A percentile compares a stretch with the other conserved stretches of the same genome.
phyloP scores from a whole-genome alignment of 2,888 invertebrate species.

The Meganola albula region DNA sequence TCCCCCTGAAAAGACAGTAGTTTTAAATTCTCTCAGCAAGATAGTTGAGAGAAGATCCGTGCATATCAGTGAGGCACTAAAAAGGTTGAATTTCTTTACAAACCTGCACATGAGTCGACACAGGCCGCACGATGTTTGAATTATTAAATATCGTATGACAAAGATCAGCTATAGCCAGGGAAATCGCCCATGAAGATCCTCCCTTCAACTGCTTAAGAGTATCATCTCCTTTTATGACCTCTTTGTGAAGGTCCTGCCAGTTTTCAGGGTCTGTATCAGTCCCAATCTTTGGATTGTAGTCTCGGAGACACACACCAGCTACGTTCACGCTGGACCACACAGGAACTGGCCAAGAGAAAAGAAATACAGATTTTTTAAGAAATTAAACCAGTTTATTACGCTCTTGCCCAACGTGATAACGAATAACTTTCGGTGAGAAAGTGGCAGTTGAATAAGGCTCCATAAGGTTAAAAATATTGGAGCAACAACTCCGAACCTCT shows the following conservation, averaged over 20 bases:
- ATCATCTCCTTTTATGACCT: conserved; percentile 15
- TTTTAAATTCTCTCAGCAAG: too few species aligned
- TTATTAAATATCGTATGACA: conserved; percentile 77
- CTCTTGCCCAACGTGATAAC: too few species aligned
- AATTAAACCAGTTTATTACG: too few species aligned
- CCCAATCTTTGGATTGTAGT: conserved; percentile 81
- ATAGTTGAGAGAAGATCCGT: too few species aligned
- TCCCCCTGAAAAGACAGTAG: conserved; percentile 24
- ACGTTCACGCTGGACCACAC: conserved; percentile 82
- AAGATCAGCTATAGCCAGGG: conserved; percentile 81
- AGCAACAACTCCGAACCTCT: too few species aligned
- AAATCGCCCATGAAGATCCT: conserved; percentile 89
- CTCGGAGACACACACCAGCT: conserved; percentile 80
- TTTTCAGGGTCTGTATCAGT: conserved; percentile 82
- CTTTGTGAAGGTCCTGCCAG: conserved; percentile 72
- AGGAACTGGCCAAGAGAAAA: conserved; percentile 21
- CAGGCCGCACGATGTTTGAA: conserved; percentile 13
- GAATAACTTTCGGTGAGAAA: too few species aligned
- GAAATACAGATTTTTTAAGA: not conserved
- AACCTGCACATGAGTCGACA: conserved; percentile 23
- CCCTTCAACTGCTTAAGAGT: conserved; percentile 19
- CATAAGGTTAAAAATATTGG: too few species aligned
- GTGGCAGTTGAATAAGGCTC: too few species aligned
- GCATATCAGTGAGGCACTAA: too few species aligned
- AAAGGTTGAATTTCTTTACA: too few species aligned